Evolutionary conservation across 1,140 invertebrate genomes (phyloP), one percentile per base, ranked within the genome.

Genomic region (Hyposmocoma kahamanoa): DNA sequence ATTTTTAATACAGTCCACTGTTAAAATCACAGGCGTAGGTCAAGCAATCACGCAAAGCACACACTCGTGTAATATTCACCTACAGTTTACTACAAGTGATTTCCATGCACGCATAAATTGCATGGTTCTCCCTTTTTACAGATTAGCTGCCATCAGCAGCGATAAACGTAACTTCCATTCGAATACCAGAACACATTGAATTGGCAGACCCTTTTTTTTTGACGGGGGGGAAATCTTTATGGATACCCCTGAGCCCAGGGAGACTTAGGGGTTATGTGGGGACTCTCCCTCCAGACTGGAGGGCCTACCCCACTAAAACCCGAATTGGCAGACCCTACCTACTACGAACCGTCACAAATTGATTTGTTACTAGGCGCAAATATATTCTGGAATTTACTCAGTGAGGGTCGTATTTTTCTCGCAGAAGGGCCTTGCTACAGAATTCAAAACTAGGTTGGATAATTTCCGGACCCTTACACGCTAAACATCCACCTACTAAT

Each of bases 391-490:
- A 54, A 59, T 3, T 45, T 66, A 8, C 41, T 66, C 45, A 42
- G 45, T n/a, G 46, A 59, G 3, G 49, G 49, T 5, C 39, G 21
- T 36, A 59, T 66, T 21, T 41, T 30, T 21, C 26, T 61, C 11
- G 20, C 9, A 19, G 41, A 22, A 20, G 59, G 56, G 0, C 63
- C 6, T 62, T 50, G 11, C 26, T 67, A 42, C 57, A 61, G 41
- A 57, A 67, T 24, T 54, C 64, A 1, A 54, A 51, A 30, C 44
- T 67, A 36, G 64, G 64, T 26, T 67, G 64, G 64, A 42, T 63
- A 3, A 43, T 66, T 10, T 59, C 63, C 1, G 59, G 59, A 18
- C 28, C 59, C 13, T 11, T 52, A 17, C 17, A 18, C 28, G 9
- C 15, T 13, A 8, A 32, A 3, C 3, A 10, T 8, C 11, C 11